Evolutionary conservation across 1,140 invertebrate genomes (phyloP).

Genomic region (Brachionus rubens): DNA sequence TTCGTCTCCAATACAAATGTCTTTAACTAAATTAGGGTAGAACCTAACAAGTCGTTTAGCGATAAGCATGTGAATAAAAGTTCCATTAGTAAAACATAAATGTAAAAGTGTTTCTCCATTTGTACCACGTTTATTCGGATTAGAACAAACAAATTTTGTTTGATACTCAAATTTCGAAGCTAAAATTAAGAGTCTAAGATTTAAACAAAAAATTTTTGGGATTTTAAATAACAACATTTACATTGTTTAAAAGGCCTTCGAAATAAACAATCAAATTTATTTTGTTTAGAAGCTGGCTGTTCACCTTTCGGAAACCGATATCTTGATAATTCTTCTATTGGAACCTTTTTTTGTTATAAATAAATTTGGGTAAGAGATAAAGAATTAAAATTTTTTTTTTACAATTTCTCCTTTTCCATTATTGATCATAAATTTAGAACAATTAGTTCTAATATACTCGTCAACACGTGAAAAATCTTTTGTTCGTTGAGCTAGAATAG

Average conservation of each 20-base stretch:
- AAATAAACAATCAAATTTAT: neutral
- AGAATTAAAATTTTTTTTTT: constrained; percentile 56
- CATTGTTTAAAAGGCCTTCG: neutral
- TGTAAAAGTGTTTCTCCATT: constrained; percentile 93
- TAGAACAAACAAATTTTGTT: constrained; percentile 83
- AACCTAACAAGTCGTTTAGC: constrained; percentile 83
- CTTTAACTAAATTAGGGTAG: constrained; percentile 91
- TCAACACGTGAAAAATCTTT: constrained; percentile 50
- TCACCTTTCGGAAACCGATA: neutral
- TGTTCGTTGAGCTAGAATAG: constrained; percentile 76
- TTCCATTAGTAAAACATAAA: constrained; percentile 83
- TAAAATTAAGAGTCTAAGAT: neutral
- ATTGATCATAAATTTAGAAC: constrained; percentile 87
- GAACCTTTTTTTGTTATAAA: neutral
- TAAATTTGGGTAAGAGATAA: constrained; percentile 48
- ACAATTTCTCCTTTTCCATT: constrained; percentile 82
- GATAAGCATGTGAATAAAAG: constrained; percentile 82
- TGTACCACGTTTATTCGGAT: constrained; percentile 81
- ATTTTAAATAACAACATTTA: neutral
- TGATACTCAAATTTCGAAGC: neutral
- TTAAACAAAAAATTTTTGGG: neutral
- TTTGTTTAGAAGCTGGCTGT: neutral
- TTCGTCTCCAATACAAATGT: constrained; percentile 90
- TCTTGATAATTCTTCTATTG: neutral
- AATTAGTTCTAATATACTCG: constrained; percentile 69